Conservation (phyloP, 1,140 invertebrate species). For the Drosophila bocki region DNA sequence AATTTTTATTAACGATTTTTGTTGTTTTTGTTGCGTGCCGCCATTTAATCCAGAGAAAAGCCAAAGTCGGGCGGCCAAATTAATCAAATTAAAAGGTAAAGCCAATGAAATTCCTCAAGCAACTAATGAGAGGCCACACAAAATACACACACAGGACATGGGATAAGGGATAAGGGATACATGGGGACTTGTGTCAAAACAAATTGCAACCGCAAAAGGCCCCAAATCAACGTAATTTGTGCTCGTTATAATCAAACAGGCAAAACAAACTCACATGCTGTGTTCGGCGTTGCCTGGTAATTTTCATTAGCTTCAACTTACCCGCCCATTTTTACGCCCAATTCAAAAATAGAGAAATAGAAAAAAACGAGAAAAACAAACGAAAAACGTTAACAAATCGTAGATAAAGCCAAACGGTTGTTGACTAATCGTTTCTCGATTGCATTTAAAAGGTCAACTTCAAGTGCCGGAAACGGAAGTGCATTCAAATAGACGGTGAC, state of each 20-base stretch:
- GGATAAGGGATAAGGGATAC: background rate
- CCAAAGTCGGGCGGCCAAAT: conserved; percentile 25
- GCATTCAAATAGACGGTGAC: conserved; percentile 39
- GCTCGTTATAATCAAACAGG: conserved; percentile 63
- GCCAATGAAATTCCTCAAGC: conserved; percentile 42
- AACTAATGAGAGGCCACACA: conserved; percentile 30
- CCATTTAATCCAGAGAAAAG: conserved; percentile 8
- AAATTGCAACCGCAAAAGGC: conserved; percentile 49
- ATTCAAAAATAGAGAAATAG: background rate
- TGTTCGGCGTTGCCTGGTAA: conserved; percentile 25
- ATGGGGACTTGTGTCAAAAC: conserved; percentile 30
- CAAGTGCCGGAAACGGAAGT: conserved; percentile 63
- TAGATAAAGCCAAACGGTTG: conserved; percentile 50
- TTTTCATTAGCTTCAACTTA: conserved; percentile 56
- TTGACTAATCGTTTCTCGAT: conserved; percentile 73
- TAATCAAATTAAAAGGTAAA: conserved; percentile 74
- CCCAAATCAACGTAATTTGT: conserved; percentile 69
- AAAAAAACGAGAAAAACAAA: background rate
- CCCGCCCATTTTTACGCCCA: conserved; percentile 6
- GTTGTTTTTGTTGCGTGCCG: conserved; percentile 55
- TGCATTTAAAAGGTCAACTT: conserved; percentile 62
- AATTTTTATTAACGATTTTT: conserved; percentile 29
- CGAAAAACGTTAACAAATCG: conserved; percentile 15
- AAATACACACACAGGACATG: background rate
- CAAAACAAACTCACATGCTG: conserved; percentile 32